Evolutionary conservation across 2,797 vertebrate genomes (phyloP), one percentile per base, ranked within the genome.

Genomic region (Pogoniulus pusillus): DNA sequence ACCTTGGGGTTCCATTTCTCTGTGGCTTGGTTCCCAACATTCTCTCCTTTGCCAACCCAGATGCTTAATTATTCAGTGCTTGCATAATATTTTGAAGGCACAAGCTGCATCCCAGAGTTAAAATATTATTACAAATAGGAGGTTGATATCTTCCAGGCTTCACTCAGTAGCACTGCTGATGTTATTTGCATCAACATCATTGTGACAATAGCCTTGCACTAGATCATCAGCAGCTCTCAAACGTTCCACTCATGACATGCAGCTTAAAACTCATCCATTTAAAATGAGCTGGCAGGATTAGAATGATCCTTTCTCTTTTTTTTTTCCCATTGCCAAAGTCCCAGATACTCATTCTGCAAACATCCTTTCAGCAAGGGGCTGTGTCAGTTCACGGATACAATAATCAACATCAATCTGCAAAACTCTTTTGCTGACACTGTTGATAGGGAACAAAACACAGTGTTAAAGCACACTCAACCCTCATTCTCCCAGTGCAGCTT

Each of bases 351-450:
- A 30, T 77, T 91, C 92, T 74, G 49, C 85, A 95, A 79, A 68
- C 51, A 91, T 86, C 51, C 53, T 86, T 94, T 87, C 75, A 93
- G 70, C 93, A 85, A 82, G 78, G 79, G 75, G 82, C 76, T 91
- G 8, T 54, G 76, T 57, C 62, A 72, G 17, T 92, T 93, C 82
- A 84, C 91, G 74, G 81, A 86, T 78, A 90, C 45, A 86, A 92
- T 71, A 82, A 96, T 92, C 92, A 90, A 80, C 88, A 90, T 82
- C 86, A 92, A 94, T 92, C 91, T 94, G 81, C 83, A 93, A 63
- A 87, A 82, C 62, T 39, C 83, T 68, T 86, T 7, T 66, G 81
- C 91, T 94, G 91, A 90, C 86, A 78, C 3, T 65, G 57, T 68
- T 82, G 91, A 92, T 70, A 87, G 75, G 47, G 81, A 93, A 63